phyloP scores from a whole-genome alignment of 2,888 invertebrate genomes.

The Hydriomena furcata region DNA sequence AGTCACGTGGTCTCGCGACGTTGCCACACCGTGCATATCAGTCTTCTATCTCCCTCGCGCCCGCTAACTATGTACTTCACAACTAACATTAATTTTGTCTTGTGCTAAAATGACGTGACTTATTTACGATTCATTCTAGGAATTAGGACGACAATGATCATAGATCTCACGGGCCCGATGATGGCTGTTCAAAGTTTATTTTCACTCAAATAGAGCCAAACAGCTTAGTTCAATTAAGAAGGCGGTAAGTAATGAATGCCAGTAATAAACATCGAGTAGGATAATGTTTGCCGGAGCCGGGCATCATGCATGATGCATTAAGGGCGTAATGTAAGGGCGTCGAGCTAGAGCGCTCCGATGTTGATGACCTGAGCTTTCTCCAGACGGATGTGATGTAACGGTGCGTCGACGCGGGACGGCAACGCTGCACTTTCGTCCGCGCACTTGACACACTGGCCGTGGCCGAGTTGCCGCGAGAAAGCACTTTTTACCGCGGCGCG shows the following conservation, averaged over 20 bases:
- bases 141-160: conserved; percentile 64
- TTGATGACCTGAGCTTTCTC: conserved; percentile 77
- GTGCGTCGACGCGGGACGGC: conserved; percentile 60
- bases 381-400: conserved; percentile 78
- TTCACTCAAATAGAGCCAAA: conserved; percentile 14
- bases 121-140: conserved; percentile 71
- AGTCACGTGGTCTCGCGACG: conserved; percentile 77
- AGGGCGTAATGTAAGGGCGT: neutral
- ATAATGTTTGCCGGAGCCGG: neutral
- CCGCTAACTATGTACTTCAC: conserved; percentile 62
- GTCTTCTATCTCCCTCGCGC: conserved; percentile 65
- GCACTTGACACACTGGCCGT: conserved; percentile 84
- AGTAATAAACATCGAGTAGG: conserved; percentile 6
- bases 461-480: conserved; percentile 81
- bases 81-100: conserved; percentile 74
- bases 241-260: conserved; percentile 9
- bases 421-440: conserved; percentile 79
- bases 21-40: conserved; percentile 66
- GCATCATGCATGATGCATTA: too few species aligned
- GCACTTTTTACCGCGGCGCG: conserved; percentile 79
- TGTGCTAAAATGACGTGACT: conserved; percentile 74
- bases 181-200: conserved; percentile 9
- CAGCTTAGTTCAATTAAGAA: conserved; percentile 13
- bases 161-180: conserved; percentile 39
- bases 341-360: conserved; percentile 39